Conservation (phyloP, 2,888 invertebrate species). For the Tetranychus piercei region DNA sequence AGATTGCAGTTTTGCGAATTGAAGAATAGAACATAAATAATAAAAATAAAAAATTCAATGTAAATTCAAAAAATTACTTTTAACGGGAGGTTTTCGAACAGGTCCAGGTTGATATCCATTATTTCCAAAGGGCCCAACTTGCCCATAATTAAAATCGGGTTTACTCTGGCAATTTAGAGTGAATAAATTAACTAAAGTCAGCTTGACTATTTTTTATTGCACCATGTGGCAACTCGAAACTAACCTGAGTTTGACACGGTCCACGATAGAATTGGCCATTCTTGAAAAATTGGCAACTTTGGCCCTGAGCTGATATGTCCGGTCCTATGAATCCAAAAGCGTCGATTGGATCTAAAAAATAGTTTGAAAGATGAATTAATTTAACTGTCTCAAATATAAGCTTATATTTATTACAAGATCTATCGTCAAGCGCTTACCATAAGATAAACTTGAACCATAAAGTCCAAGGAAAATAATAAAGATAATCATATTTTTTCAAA, state of each 20-base stretch:
- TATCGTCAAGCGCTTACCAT: too few relatives aligned
- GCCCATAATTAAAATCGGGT: background rate
- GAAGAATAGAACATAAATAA: background rate
- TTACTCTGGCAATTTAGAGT: background rate
- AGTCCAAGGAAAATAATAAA: too few relatives aligned
- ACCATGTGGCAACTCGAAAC: background rate
- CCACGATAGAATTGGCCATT: slow-evolving; percentile 1
- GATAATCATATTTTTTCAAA: too few relatives aligned
- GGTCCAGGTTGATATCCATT: background rate
- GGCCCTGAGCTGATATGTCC: background rate
- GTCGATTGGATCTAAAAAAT: background rate
- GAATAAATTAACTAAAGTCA: background rate
- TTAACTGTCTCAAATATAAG: too few relatives aligned
- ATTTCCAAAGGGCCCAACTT: background rate
- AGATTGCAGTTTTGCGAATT: too few relatives aligned
- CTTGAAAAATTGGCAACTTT: slow-evolving; percentile 6
- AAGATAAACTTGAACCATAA: too few relatives aligned
- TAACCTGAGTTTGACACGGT: slow-evolving; percentile 2
- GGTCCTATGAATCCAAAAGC: background rate
- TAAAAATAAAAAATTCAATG: background rate
- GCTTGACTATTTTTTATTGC: background rate
- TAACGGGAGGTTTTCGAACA: background rate
- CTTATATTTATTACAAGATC: too few relatives aligned
- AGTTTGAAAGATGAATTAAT: background rate
- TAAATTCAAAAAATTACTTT: background rate